Evolutionary conservation across 2,113 vertebrate species (phyloP), one percentile per base, ranked within the genome.

Genomic region (Scomber japonicus): DNA sequence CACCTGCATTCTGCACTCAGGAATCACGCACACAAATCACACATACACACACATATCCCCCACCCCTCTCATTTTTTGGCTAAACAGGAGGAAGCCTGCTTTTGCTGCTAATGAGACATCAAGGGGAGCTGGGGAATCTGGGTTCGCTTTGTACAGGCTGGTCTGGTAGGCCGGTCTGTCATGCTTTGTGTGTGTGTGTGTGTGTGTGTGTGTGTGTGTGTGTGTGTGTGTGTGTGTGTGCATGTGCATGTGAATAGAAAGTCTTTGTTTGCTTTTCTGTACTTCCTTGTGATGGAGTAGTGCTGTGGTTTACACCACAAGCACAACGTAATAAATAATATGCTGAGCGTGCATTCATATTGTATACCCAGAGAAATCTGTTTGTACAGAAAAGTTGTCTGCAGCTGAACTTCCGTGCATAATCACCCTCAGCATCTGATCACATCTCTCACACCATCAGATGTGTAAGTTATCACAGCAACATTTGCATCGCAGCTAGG

Each of bases 61-160:
- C 48, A 31, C 19, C 59, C 12, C 27, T 50, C 54, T 60, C 21
- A 31, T 81, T 88, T 82, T 82, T 80, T 79, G 71, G 27, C 81
- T 30, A 59, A 78, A 83, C 71, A 82, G 44, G 75, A 89, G 86
- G 85, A 89, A 88, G 80, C 70, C 74, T 82, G 77, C 74, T 62
- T 84, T 75, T 86, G 72, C 81, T 71, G 60, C 82, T 91, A 91
- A 91, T 90, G 89, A 92, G 83, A 89, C 80, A 86, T 85, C 88
- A 88, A 88, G 74, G 64, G 84, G 82, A 83, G 78, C 40, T 56
- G 74, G 76, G 74, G 81, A 85, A 86, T 82, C 55, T 82, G 68
- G 70, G 72, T 75, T 61, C 3, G 35, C 35, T 75, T 56, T 61
- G 64, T 31, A 21, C 27, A 63, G 51, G 50, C 16, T 51, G 72